These are phyloP conservation scores for Tridacna gigas DNA, from an alignment of 2,888 invertebrate genomes.

Conservation along the genomic window DNA sequence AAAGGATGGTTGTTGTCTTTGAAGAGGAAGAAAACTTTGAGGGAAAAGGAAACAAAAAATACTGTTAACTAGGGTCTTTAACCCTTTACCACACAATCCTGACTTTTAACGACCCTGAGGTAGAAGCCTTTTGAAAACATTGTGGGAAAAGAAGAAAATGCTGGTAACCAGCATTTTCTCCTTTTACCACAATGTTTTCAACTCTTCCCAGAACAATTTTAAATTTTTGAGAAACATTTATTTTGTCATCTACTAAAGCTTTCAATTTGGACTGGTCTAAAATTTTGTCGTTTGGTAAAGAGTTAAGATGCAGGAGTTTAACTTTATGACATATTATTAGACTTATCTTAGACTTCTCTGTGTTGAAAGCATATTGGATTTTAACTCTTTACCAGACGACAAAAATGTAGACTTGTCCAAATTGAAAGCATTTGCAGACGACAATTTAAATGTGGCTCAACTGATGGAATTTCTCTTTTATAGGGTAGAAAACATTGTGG, in stretches of 20 bases:
- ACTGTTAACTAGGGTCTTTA: not conserved
- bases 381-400: not conserved
- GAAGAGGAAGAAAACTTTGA: not conserved
- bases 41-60: not conserved
- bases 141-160: not conserved
- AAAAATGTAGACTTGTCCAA: not conserved
- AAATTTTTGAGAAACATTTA: no score
- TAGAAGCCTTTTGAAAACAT: no score
- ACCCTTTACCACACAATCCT: not conserved
- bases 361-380: no score
- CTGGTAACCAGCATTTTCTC: not conserved
- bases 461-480: not conserved
- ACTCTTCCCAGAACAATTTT: no score
- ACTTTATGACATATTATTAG: no score
- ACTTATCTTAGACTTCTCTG: no score
- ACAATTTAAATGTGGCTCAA: not conserved
- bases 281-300: no score
- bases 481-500: slow-evolving; percentile 5
- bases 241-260: no score
- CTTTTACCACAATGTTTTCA: not conserved
- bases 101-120: no score
- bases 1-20: no score
- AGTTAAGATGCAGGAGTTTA: no score
- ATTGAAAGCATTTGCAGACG: not conserved
- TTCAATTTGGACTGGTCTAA: no score